Evolutionary conservation across 1,140 invertebrate species (phyloP).

Genomic region (Drosophila setifemur): DNA sequence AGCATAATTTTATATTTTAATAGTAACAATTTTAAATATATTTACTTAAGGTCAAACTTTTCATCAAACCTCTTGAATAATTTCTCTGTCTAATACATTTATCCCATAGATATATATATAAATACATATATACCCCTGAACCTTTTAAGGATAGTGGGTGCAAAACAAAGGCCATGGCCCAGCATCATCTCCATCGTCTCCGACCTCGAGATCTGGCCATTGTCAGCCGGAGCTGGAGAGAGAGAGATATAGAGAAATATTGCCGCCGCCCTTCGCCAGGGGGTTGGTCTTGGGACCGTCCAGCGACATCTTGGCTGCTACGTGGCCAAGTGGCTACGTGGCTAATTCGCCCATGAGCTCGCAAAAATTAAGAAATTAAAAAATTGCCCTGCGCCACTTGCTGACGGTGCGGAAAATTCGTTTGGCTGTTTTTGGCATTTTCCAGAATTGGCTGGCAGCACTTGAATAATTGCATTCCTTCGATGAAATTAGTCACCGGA

Average conservation of each 20-base stretch:
- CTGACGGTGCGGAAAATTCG: constrained; percentile 72
- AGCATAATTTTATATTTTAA: too few species aligned
- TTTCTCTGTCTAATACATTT: too few species aligned
- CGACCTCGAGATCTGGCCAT: not conserved
- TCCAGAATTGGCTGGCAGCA: constrained; percentile 60
- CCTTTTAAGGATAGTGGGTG: not conserved
- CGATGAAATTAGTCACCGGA: constrained; percentile 35
- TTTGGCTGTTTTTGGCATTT: constrained; percentile 72
- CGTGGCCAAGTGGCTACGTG: constrained; percentile 46
- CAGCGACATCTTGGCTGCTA: constrained; percentile 59
- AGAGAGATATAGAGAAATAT: constrained; percentile 73
- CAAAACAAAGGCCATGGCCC: not conserved
- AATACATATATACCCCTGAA: not conserved
- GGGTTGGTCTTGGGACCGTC: constrained; percentile 4
- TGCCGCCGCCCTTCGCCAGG: constrained; percentile 42
- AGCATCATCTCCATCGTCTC: not conserved
- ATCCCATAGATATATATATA: not conserved
- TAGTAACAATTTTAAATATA: too few species aligned
- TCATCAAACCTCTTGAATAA: too few species aligned
- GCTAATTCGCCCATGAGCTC: constrained; percentile 75
- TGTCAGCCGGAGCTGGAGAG: constrained; percentile 9
- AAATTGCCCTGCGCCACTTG: constrained; percentile 68
- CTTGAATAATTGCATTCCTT: constrained; percentile 73
- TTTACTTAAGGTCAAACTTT: too few species aligned
- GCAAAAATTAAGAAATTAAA: constrained; percentile 82